Evolutionary conservation across 92 coral and sea anemone genomes (phyloP), one percentile per base, ranked within the genome.

Genomic region (Zoanthus solanderi): DNA sequence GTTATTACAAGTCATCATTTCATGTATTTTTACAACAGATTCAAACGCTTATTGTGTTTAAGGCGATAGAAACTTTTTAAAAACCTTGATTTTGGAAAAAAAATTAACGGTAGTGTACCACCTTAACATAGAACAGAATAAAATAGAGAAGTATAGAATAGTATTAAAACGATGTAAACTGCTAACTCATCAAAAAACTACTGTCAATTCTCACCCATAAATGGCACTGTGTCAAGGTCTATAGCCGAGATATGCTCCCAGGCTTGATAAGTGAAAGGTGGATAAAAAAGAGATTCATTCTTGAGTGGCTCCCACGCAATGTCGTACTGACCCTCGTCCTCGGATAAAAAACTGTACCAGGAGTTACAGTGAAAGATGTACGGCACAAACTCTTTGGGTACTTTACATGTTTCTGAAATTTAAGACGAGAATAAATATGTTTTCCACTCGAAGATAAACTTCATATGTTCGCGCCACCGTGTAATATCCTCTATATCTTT

Each of bases 231-330:
- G 75, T 94, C 93, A 46, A 92, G 87, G 63, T 90, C 84, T 16
- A 90, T 88, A 9, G 98, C 90, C 32, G 94, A 86, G 52, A 81
- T 80, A 75, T 87, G 93, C 88, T 96, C 98, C 98, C 98, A 96
- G 74, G 98, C 88, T 65, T 93, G 82, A 74, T 88, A 94, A 2
- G 98, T 89, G 75, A 94, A 96, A 0, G 98, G 94, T 5, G 98
- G 98, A 12, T 78, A 69, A 88, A 91, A 96, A 1, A 92, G 89
- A 2, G 98, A 92, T 76, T 91, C 96, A 46, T 96, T 96, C 74
- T 93, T 93, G 67, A 96, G 83, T 23, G 98, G 96, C 32, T 90
- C 53, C 98, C 98, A 96, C 4, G 90, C 98, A 7, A 96, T 78
- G 53, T 93, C 98, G 76, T 94, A 94, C 84, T 95, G 98, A 12